Percentiles rank a stretch among this genome's conserved stretches.
Evolutionary conservation across 2,797 vertebrate genomes (phyloP).

Genomic region (Emys orbicularis): DNA sequence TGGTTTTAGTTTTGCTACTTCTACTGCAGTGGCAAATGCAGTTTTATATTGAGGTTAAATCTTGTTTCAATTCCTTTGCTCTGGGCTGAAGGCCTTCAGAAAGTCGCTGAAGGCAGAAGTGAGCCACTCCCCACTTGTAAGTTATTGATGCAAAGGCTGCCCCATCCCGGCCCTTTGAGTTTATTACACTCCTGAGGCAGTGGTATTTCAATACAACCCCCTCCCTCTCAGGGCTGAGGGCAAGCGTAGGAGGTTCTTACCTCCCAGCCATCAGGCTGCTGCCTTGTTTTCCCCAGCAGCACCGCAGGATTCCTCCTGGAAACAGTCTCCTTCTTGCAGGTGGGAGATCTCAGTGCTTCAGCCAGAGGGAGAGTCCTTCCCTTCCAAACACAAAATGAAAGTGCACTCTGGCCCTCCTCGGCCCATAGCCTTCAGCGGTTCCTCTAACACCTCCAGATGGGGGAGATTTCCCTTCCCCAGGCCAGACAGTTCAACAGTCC

Average conservation of each 20-base stretch:
- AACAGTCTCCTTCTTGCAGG: too few relatives aligned
- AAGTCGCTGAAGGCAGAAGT: background rate
- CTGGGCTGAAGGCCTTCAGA: background rate
- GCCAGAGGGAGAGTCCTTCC: too few relatives aligned
- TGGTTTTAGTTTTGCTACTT: background rate
- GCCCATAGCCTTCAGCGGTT: too few relatives aligned
- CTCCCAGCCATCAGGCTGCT: fast-evolving
- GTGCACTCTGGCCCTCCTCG: too few relatives aligned
- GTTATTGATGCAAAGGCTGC: fast-evolving
- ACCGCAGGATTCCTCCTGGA: fast-evolving
- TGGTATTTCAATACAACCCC: background rate
- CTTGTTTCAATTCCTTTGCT: background rate
- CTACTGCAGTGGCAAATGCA: background rate
- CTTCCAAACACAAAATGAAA: too few relatives aligned
- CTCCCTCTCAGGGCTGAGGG: fast-evolving
- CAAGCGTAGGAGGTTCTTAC: fast-evolving
- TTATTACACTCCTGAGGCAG: too few relatives aligned
- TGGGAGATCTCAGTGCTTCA: fast-evolving
- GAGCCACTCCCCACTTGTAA: background rate
- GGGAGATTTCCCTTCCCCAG: too few relatives aligned
- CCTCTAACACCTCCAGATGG: too few relatives aligned
- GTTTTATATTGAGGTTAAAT: fast-evolving
- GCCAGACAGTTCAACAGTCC: background rate
- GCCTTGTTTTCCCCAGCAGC: fast-evolving
- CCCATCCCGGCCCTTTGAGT: background rate